A percentile compares a stretch with the other conserved stretches of the same genome.
Evolutionary conservation across 2,888 invertebrate genomes (phyloP).

Genomic region (Busseola fusca): DNA sequence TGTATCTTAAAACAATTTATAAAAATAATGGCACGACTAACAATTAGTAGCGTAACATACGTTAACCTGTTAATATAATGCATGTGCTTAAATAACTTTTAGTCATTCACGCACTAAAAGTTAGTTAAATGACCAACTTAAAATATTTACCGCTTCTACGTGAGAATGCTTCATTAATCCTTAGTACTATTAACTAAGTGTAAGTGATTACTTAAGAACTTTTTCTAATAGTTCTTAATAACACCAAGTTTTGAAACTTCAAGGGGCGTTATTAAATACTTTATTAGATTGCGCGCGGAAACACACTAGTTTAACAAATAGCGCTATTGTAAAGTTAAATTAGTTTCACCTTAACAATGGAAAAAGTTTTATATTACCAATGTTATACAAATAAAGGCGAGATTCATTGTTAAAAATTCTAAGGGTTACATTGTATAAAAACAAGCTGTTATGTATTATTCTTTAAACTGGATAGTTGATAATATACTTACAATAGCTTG

Average conservation of each 20-base stretch:
- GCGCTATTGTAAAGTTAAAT: conserved; percentile 79
- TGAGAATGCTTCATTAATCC: conserved; percentile 39
- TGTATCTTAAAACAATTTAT: background rate
- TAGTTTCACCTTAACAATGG: conserved; percentile 73
- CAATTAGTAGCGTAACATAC: conserved; percentile 5
- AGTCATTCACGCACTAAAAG: conserved; percentile 16
- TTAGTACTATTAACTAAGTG: conserved; percentile 35
- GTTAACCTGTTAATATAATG: conserved; percentile 12
- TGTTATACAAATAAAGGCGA: conserved; percentile 43
- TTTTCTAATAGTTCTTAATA: conserved; percentile 74
- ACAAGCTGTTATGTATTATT: background rate
- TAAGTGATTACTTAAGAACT: conserved; percentile 62
- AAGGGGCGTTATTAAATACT: conserved; percentile 74
- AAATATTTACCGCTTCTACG: conserved; percentile 40
- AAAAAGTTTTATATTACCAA: conserved; percentile 68
- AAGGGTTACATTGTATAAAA: conserved; percentile 16
- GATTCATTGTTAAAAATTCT: conserved; percentile 46
- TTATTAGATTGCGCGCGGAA: conserved; percentile 72
- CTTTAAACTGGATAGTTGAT: background rate
- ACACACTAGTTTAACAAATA: conserved; percentile 78
- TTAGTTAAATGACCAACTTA: conserved; percentile 22
- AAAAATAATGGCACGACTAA: background rate
- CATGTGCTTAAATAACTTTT: conserved; percentile 22
- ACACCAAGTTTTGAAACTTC: conserved; percentile 70
- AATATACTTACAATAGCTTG: background rate